These are phyloP conservation scores for Aphidius gifuensis DNA, from an alignment of 1,140 invertebrate species.

Conservation along the genomic window DNA sequence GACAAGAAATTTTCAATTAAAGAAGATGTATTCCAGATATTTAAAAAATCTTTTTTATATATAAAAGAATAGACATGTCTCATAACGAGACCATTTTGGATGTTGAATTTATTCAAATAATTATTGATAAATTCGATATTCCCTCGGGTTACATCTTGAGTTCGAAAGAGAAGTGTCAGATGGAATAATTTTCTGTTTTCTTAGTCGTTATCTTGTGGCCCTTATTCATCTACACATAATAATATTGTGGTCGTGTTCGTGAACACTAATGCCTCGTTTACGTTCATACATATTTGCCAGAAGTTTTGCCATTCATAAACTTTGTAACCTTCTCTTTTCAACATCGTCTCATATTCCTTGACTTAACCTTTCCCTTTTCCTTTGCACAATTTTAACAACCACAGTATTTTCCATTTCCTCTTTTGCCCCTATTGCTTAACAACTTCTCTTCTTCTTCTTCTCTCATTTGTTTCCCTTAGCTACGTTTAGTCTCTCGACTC, in stretches of 20 bases:
- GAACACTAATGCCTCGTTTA: constrained; percentile 26
- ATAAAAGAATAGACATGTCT: too few relatives aligned
- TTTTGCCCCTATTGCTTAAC: background rate
- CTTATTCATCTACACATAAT: background rate
- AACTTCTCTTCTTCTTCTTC: background rate
- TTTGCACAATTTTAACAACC: too few relatives aligned
- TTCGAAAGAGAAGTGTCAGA: too few relatives aligned
- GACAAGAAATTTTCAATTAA: too few relatives aligned
- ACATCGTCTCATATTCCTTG: constrained; percentile 19
- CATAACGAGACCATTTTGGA: too few relatives aligned
- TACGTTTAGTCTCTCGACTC: constrained; percentile 12
- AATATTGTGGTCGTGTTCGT: constrained; percentile 8
- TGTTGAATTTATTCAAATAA: too few relatives aligned
- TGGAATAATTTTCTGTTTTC: too few relatives aligned
- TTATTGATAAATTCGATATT: too few relatives aligned
- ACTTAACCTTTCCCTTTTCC: background rate
- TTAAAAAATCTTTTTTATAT: too few relatives aligned
- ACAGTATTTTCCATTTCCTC: too few relatives aligned
- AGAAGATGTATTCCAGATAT: too few relatives aligned
- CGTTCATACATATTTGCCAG: constrained; percentile 38
- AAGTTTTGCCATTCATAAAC: constrained; percentile 51
- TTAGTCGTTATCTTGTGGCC: background rate
- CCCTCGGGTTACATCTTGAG: too few relatives aligned
- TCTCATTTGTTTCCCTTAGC: background rate
- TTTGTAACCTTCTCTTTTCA: constrained; percentile 32